These are phyloP conservation scores for Asbolus verrucosus DNA, from an alignment of 1,140 invertebrate species.

Conservation along the genomic window DNA sequence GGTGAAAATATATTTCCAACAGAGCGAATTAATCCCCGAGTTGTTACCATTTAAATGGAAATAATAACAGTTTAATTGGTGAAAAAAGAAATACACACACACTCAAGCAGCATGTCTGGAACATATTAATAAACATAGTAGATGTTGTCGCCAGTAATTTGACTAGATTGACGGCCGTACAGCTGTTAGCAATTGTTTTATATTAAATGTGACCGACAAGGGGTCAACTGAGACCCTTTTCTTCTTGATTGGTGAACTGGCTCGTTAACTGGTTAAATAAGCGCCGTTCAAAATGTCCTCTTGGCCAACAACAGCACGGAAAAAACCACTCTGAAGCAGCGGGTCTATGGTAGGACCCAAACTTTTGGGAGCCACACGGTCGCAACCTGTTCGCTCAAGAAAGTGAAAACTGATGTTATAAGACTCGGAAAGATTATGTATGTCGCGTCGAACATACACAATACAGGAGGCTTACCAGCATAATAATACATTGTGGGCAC, in stretches of 20 bases:
- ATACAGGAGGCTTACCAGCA: background rate
- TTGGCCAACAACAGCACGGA: background rate
- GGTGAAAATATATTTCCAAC: slow-evolving; percentile 18
- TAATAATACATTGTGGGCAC: slow-evolving; percentile 11
- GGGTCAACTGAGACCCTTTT: slow-evolving; percentile 38
- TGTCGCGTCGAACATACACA: slow-evolving; percentile 14
- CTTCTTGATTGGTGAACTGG: slow-evolving; percentile 26
- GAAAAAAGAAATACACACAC: slow-evolving; percentile 21
- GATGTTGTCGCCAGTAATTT: slow-evolving; percentile 45
- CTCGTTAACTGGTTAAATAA: too few relatives aligned
- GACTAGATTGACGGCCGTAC: slow-evolving; percentile 43
- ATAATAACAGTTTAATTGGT: slow-evolving; percentile 38
- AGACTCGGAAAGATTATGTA: slow-evolving; percentile 20
- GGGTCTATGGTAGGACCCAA: too few relatives aligned
- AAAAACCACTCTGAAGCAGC: background rate
- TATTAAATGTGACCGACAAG: slow-evolving; percentile 41
- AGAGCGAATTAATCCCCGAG: slow-evolving; percentile 16
- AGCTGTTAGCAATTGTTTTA: slow-evolving; percentile 43
- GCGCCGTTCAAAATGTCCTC: slow-evolving; percentile 13
- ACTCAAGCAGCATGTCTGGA: slow-evolving; percentile 36
- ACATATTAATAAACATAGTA: slow-evolving; percentile 42
- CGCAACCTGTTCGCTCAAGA: slow-evolving; percentile 6
- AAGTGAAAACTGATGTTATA: slow-evolving; percentile 36
- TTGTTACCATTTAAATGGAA: slow-evolving; percentile 28
- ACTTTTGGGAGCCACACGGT: background rate